Base-by-base conservation (phyloP, 2,888 invertebrate genomes). In the Listrodromus nycthemerus region DNA sequence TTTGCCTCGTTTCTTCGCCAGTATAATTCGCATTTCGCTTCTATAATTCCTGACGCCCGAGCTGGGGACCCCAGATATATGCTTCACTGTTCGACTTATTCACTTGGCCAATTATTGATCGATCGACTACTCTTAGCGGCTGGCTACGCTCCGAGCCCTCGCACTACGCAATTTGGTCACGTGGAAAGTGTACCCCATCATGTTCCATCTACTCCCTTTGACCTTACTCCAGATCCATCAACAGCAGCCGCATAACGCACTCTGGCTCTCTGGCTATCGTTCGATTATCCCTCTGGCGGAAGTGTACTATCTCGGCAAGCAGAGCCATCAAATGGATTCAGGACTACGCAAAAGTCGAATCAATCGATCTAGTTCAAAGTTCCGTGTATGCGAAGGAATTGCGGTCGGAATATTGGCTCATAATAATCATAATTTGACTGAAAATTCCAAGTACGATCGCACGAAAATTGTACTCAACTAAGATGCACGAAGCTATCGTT, bases 121-220 rank as follows among this genome's bases (percentile, higher is more conserved):
- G 19, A 74, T 74, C 63, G 73, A 50, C 63, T 48, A 19, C 10
- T 30, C 48, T 21, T 63, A 3, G 21, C 48, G 30, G 61, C 55
- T 30, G 45, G 45, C 63, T 33, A 16, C 19, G n/a, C 45, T 41
- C 61, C 37, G 27, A 27, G 30, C 48, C 19, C 73, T 45, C 45
- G 16, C 58, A n/a, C 24, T 45, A 45, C 45, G 61, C 48, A 45
- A 61, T 63, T 73, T 27, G n/a, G 24, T 45, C 48, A 19, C 48
- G 19, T 30, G 61, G 19, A 24, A 30, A 33, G 73, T 58, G 61
- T 61, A 63, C 63, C 33, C 63, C 27, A 63, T 63, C 73, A 30
- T 63, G 48, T 74, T 21, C 27, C 73, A 45, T 63, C 45, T n/a
- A 74, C 45, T 74, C 73, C 48, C 73, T 74, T 74, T 74, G 73